These are phyloP conservation scores for Calycopis cecrops DNA, from an alignment of 1,140 invertebrate species.

Conservation along the genomic window DNA sequence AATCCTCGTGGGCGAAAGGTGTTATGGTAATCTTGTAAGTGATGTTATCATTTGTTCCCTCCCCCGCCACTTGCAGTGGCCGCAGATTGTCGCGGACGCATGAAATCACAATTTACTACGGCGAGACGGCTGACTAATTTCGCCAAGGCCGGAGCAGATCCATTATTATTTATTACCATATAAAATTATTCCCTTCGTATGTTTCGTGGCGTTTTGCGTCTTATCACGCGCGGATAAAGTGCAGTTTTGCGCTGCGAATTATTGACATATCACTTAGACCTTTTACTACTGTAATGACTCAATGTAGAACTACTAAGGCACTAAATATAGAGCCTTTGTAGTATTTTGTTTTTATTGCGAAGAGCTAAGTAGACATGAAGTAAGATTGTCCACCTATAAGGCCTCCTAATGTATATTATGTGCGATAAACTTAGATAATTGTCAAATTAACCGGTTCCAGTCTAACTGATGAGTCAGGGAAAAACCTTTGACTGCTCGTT, in stretches of 20 bases:
- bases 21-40: slow-evolving; percentile 16
- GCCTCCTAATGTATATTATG: too few relatives aligned
- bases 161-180: slow-evolving; percentile 72
- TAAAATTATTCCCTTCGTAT: slow-evolving; percentile 47
- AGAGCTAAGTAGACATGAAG: slow-evolving; percentile 2
- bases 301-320: slow-evolving; percentile 47
- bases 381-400: too few relatives aligned
- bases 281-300: slow-evolving; percentile 59
- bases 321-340: slow-evolving; percentile 53
- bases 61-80: neutral
- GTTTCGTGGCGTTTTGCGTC: slow-evolving; percentile 27
- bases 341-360: slow-evolving; percentile 30
- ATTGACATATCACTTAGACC: slow-evolving; percentile 52
- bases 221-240: slow-evolving; percentile 32
- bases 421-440: too few relatives aligned
- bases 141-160: slow-evolving; percentile 65
- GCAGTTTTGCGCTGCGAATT: slow-evolving; percentile 29
- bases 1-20: slow-evolving; percentile 13
- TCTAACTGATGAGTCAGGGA: too few relatives aligned
- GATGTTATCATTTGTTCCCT: neutral
- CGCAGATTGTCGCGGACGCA: slow-evolving; percentile 24
- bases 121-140: slow-evolving; percentile 62
- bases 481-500: too few relatives aligned
- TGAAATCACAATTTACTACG: slow-evolving; percentile 58
- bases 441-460: too few relatives aligned